phyloP scores from a whole-genome alignment of 2,888 invertebrate species.

The Brachypterus glaber region DNA sequence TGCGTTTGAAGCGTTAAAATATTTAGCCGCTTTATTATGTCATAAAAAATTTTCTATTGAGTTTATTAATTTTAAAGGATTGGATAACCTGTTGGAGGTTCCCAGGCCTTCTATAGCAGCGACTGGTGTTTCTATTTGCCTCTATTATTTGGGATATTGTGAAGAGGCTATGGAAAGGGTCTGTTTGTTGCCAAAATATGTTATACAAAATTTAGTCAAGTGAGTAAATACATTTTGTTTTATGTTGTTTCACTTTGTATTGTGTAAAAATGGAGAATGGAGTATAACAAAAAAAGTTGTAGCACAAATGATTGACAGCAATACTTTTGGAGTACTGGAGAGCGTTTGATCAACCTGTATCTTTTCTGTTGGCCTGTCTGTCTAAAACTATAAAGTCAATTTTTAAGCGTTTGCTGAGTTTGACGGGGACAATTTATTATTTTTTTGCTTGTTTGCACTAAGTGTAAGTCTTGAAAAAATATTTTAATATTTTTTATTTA shows the following conservation, averaged over 20 bases:
- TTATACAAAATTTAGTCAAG: slow-evolving; percentile 69
- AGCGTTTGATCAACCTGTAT: too few species aligned
- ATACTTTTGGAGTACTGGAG: too few species aligned
- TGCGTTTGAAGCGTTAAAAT: slow-evolving; percentile 94
- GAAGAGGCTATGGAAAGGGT: slow-evolving; percentile 97
- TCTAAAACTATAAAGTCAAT: too few species aligned
- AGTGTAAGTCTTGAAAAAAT: too few species aligned
- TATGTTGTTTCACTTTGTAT: slow-evolving; percentile 5
- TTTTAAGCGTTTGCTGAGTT: too few species aligned
- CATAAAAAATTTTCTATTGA: slow-evolving; percentile 98
- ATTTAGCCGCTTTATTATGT: slow-evolving; percentile 85
- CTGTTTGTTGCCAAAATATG: slow-evolving; percentile 71
- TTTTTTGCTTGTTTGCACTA: slow-evolving; percentile 2
- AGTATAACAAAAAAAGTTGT: too few species aligned
- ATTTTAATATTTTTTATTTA: slow-evolving; percentile 12
- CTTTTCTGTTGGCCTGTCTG: too few species aligned
- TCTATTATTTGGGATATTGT: slow-evolving; percentile 94
- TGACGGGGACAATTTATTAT: too few species aligned
- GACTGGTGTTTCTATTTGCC: slow-evolving; percentile 90
- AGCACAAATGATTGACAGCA: too few species aligned
- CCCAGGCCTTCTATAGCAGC: slow-evolving; percentile 91
- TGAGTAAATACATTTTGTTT: too few species aligned
- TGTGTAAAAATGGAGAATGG: background rate
- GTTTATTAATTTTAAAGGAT: slow-evolving; percentile 80
- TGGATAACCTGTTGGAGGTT: slow-evolving; percentile 79